Conservation (phyloP, 2,797 vertebrate genomes). For the Pseudochromis fuscus region DNA sequence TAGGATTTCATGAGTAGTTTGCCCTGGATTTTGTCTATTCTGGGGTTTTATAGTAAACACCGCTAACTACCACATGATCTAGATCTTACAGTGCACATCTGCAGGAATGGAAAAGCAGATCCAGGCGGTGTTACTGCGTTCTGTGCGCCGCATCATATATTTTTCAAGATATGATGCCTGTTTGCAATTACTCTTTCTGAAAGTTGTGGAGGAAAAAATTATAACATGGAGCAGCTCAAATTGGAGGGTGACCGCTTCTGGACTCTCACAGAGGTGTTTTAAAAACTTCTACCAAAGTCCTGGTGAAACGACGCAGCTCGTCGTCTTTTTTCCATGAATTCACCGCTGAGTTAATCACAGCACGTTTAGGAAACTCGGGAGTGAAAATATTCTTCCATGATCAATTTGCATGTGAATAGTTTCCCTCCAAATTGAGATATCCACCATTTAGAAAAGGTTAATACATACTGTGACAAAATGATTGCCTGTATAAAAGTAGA, state of each 20-base stretch:
- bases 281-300: slow-evolving; percentile 35
- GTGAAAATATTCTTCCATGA: slow-evolving; percentile 45
- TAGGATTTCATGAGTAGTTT: slow-evolving; percentile 13
- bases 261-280: slow-evolving; percentile 50
- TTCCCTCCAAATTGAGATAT: slow-evolving; percentile 39
- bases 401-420: slow-evolving; percentile 42
- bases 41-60: slow-evolving; percentile 43
- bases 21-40: slow-evolving; percentile 13
- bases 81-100: slow-evolving; percentile 39
- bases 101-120: slow-evolving; percentile 49
- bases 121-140: slow-evolving; percentile 11
- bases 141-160: slow-evolving; percentile 39
- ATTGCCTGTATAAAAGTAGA: slow-evolving; percentile 46
- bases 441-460: slow-evolving; percentile 38
- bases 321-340: slow-evolving; percentile 56
- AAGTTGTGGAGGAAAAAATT: slow-evolving; percentile 41
- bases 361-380: slow-evolving; percentile 25
- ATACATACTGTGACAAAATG: slow-evolving; percentile 53
- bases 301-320: slow-evolving; percentile 16
- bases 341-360: slow-evolving; percentile 24
- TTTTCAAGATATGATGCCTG: slow-evolving; percentile 57
- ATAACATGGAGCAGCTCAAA: slow-evolving; percentile 40
- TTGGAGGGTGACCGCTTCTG: slow-evolving; percentile 44
- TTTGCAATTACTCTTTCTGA: slow-evolving; percentile 60
- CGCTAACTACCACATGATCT: slow-evolving; percentile 35